phyloP scores from a whole-genome alignment of 2,113 vertebrate species.

The Manacus vitellinus region DNA sequence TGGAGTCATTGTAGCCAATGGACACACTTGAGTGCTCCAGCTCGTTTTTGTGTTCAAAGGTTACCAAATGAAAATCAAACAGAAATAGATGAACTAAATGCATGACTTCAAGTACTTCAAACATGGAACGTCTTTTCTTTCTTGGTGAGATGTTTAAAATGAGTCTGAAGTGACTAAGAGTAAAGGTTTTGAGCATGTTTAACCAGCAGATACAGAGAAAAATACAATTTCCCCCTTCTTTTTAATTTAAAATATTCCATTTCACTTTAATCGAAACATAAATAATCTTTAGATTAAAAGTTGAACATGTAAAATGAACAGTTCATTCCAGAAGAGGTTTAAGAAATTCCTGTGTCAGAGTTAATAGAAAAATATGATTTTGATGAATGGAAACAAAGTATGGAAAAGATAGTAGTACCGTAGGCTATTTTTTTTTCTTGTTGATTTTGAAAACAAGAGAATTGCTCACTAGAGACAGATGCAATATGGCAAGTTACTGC shows the following conservation, averaged over 20 bases:
- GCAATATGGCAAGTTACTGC: neutral
- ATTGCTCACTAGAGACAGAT: neutral
- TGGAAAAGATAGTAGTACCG: neutral
- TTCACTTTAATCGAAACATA: neutral
- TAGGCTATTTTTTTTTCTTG: accelerated
- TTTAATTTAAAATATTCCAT: neutral
- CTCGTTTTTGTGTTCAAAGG: neutral
- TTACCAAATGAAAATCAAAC: neutral
- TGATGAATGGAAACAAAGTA: neutral
- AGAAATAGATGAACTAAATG: neutral
- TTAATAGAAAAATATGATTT: neutral
- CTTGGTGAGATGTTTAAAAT: neutral
- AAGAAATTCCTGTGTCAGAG: neutral
- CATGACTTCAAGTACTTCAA: neutral
- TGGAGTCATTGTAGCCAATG: neutral
- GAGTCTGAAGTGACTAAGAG: neutral
- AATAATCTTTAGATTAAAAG: neutral
- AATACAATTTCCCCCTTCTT: neutral
- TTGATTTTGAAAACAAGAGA: neutral
- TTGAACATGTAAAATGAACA: neutral
- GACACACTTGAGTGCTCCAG: neutral
- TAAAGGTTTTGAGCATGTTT: neutral
- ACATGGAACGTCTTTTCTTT: neutral
- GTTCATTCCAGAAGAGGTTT: neutral
- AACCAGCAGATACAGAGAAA: neutral